Conservation (phyloP, 1,140 invertebrate species). For the Gonatopus flavifemur region DNA sequence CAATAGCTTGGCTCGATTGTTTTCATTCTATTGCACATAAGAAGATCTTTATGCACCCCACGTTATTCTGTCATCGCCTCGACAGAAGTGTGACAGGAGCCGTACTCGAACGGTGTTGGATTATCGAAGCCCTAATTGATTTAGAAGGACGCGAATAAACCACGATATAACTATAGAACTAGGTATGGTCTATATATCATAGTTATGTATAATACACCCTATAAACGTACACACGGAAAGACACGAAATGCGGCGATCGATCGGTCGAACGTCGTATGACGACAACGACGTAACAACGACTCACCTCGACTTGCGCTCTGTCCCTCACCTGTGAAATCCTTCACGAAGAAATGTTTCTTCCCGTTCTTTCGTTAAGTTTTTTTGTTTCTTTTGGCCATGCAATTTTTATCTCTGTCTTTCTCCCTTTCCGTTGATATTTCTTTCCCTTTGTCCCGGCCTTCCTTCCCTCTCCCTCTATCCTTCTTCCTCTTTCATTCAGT, state of each 20-base stretch:
- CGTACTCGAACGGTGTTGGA: not conserved
- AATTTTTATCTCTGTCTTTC: not conserved
- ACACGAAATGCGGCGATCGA: not conserved
- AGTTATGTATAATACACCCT: too few relatives aligned
- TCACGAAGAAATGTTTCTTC: conserved; percentile 50
- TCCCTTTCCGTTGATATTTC: not conserved
- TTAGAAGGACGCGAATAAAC: too few relatives aligned
- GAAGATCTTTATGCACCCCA: too few relatives aligned
- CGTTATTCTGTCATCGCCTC: too few relatives aligned
- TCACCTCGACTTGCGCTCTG: conserved; percentile 49
- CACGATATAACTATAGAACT: too few relatives aligned
- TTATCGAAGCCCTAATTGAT: not conserved
- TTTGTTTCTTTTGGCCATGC: not conserved
- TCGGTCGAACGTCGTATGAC: not conserved
- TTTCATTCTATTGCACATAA: too few relatives aligned
- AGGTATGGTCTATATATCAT: too few relatives aligned
- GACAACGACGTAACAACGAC: conserved; percentile 12
- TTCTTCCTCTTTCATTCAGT: too few relatives aligned
- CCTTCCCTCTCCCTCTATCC: not conserved
- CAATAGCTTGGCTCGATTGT: too few relatives aligned
- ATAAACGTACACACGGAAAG: not conserved
- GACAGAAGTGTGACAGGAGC: not conserved
- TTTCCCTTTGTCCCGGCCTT: not conserved
- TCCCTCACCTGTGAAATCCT: conserved; percentile 45
- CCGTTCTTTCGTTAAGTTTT: conserved; percentile 9